These are phyloP conservation scores for Spizella passerina DNA, from an alignment of 2,797 vertebrate genomes.

Conservation along the genomic window DNA sequence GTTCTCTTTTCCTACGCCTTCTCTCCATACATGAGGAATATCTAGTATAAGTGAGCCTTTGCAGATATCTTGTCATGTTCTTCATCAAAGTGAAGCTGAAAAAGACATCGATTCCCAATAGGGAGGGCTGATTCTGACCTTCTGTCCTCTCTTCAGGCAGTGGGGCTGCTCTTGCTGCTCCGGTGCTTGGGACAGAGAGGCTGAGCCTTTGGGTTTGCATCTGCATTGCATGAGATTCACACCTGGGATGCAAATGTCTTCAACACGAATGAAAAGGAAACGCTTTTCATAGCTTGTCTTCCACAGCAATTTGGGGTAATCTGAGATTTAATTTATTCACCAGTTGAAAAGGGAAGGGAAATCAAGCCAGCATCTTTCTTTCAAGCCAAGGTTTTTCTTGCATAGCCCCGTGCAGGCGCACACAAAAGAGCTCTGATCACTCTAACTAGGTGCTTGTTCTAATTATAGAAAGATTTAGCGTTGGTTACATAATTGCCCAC, in stretches of 20 bases:
- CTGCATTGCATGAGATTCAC: neutral
- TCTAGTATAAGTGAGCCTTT: neutral
- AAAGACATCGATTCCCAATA: neutral
- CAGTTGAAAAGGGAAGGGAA: constrained; percentile 52
- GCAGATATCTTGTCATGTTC: neutral
- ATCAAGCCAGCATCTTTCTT: constrained; percentile 54
- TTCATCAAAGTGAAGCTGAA: neutral
- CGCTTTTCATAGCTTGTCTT: neutral
- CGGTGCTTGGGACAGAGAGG: neutral
- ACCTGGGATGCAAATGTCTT: constrained; percentile 36
- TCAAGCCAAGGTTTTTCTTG: constrained; percentile 38
- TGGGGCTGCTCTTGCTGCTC: neutral
- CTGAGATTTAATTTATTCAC: constrained; percentile 67
- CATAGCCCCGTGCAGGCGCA: neutral
- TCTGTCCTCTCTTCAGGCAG: neutral
- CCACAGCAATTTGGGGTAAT: constrained; percentile 55
- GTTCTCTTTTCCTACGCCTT: neutral
- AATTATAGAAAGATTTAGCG: constrained; percentile 75
- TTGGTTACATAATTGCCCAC: constrained; percentile 73
- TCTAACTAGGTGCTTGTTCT: constrained; percentile 63
- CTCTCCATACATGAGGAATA: neutral
- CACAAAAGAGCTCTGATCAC: constrained; percentile 70
- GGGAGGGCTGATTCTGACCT: neutral
- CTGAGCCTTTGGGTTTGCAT: neutral
- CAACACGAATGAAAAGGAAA: constrained; percentile 11